These are phyloP conservation scores for Poicephalus meyeri DNA, from an alignment of 2,113 vertebrate genomes.

Conservation along the genomic window DNA sequence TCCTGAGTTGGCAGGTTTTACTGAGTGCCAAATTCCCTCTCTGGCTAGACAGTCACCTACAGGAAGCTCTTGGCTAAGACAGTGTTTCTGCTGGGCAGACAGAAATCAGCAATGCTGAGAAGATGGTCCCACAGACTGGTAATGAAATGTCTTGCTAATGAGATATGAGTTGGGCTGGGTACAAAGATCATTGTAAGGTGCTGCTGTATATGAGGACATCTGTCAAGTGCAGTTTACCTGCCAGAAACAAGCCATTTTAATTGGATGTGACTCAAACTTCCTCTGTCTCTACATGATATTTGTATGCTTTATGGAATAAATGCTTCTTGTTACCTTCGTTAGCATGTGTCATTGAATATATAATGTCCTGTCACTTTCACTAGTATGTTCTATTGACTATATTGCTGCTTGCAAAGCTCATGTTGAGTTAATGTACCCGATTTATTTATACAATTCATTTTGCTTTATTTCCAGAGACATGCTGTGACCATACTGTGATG, in stretches of 20 bases:
- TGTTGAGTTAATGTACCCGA: constrained; percentile 50
- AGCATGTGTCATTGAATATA: constrained; percentile 58
- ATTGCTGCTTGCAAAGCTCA: constrained; percentile 24
- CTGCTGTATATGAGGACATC: constrained; percentile 54
- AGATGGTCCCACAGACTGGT: constrained; percentile 40
- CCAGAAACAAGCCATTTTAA: constrained; percentile 46
- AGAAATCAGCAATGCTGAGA: constrained; percentile 37
- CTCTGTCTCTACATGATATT: constrained; percentile 35
- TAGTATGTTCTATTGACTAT: constrained; percentile 47
- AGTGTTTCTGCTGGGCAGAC: constrained; percentile 41
- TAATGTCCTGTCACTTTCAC: constrained; percentile 50
- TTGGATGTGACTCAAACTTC: constrained; percentile 45
- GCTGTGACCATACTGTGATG: constrained; percentile 65
- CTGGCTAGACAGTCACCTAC: constrained; percentile 39
- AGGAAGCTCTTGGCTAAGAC: constrained; percentile 36
- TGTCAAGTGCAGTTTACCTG: constrained; percentile 52
- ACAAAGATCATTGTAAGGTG: constrained; percentile 64
- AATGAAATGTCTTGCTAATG: constrained; percentile 60
- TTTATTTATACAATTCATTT: constrained; percentile 68
- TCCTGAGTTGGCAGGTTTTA: background rate
- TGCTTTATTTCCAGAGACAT: constrained; percentile 64
- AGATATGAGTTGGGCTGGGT: constrained; percentile 51
- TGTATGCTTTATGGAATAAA: constrained; percentile 36
- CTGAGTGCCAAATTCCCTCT: constrained; percentile 18
- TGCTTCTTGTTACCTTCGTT: constrained; percentile 45